A percentile compares a stretch with the other conserved stretches of the same genome.
Conservation (phyloP, 2,797 vertebrate genomes). For the Acipenser ruthenus region DNA sequence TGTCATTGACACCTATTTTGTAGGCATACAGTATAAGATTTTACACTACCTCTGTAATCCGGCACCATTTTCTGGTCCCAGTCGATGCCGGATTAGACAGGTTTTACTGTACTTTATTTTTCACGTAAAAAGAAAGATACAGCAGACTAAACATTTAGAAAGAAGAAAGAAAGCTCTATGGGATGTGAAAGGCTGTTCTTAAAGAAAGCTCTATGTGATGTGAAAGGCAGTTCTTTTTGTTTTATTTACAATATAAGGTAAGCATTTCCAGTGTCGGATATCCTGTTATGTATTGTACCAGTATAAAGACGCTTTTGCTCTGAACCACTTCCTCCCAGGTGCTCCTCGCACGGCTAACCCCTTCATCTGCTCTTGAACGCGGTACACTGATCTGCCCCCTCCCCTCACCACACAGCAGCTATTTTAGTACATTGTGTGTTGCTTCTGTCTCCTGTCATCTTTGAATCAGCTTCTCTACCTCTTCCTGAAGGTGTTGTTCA, state of each 20-base stretch:
- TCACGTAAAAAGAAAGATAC: too few relatives aligned
- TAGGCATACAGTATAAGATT: too few relatives aligned
- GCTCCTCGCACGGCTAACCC: conserved; percentile 35
- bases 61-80: too few relatives aligned
- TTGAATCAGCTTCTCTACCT: neutral
- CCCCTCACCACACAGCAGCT: neutral
- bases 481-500: neutral
- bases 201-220: neutral
- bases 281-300: conserved; percentile 54
- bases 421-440: conserved; percentile 2
- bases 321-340: conserved; percentile 57
- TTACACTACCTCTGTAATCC: too few relatives aligned
- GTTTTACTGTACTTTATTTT: too few relatives aligned
- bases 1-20: too few relatives aligned
- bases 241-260: conserved; percentile 25
- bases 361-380: conserved; percentile 4
- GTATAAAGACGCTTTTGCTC: conserved; percentile 37
- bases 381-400: neutral
- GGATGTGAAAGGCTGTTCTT: neutral
- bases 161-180: too few relatives aligned
- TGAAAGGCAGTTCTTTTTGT: conserved; percentile 5
- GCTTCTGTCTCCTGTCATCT: neutral
- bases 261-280: conserved; percentile 53
- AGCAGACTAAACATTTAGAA: too few relatives aligned
- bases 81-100: too few relatives aligned